Evolutionary conservation across 2,888 invertebrate genomes (phyloP).

Genomic region (Unio delphinus): DNA sequence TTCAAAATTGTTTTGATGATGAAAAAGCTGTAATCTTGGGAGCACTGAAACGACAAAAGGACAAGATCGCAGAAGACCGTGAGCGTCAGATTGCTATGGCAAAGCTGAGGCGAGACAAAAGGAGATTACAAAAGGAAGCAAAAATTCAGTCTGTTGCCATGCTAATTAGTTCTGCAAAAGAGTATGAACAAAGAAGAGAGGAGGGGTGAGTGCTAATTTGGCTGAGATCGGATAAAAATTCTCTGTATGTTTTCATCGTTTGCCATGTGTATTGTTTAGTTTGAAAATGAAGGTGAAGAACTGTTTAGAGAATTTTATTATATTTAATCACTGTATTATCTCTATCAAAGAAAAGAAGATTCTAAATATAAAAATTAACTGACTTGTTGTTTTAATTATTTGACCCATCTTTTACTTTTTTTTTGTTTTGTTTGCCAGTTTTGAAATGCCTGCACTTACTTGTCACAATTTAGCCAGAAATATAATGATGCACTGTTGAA

Average conservation of each 20-base stretch:
- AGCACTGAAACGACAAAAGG: slow-evolving; percentile 43
- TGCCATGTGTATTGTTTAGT: neutral
- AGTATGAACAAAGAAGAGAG: slow-evolving; percentile 37
- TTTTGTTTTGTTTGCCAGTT: too few relatives aligned
- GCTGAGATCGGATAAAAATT: neutral
- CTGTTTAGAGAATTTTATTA: too few relatives aligned
- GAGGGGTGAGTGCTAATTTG: slow-evolving; percentile 34
- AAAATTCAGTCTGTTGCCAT: slow-evolving; percentile 57
- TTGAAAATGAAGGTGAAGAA: too few relatives aligned
- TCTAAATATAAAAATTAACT: too few relatives aligned
- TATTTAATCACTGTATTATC: too few relatives aligned
- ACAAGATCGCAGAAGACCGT: slow-evolving; percentile 44
- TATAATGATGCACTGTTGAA: too few relatives aligned
- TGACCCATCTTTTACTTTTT: too few relatives aligned
- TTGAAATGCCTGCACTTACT: too few relatives aligned
- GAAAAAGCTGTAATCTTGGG: slow-evolving; percentile 58
- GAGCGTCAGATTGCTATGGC: slow-evolving; percentile 56
- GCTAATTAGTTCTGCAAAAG: slow-evolving; percentile 43
- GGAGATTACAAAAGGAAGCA: slow-evolving; percentile 53
- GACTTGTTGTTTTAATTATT: too few relatives aligned
- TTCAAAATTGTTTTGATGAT: slow-evolving; percentile 56
- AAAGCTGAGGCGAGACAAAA: slow-evolving; percentile 50
- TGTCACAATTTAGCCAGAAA: too few relatives aligned
- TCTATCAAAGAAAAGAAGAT: too few relatives aligned
- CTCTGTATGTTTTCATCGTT: neutral